A percentile compares a stretch with the other conserved stretches of the same genome.
phyloP scores from a whole-genome alignment of 2,113 vertebrate genomes.

The Brevimyrus niger region DNA sequence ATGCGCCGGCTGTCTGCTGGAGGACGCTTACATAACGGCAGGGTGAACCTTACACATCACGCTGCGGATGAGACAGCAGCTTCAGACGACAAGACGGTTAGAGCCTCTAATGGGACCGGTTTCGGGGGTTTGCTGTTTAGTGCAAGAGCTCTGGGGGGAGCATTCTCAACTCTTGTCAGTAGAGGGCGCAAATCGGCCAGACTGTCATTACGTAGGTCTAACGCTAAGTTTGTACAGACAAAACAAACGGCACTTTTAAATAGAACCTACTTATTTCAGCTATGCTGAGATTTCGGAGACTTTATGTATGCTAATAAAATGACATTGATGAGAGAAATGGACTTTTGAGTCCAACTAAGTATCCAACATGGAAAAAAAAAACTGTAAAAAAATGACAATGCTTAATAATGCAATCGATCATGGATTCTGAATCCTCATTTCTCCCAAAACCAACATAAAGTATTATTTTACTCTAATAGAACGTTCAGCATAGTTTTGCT shows the following conservation, averaged over 20 bases:
- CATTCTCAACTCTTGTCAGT: not conserved
- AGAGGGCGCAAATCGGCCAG: not conserved
- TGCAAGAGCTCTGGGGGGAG: not conserved
- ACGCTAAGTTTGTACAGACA: not conserved
- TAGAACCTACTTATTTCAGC: not conserved
- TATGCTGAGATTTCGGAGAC: not conserved
- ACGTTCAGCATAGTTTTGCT: not conserved
- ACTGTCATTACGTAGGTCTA: not conserved
- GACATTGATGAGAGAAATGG: not conserved
- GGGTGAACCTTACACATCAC: not conserved
- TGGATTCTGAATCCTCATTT: not conserved
- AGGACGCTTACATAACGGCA: conserved; percentile 6
- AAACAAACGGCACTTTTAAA: not conserved
- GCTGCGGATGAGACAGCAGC: not conserved
- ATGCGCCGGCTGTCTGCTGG: conserved; percentile 30
- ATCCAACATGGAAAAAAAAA: not conserved
- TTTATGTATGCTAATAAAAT: not conserved
- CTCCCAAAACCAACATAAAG: not conserved
- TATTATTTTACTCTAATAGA: not conserved
- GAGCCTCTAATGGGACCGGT: not conserved
- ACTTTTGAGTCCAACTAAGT: not conserved
- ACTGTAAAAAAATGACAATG: not conserved
- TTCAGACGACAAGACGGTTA: not conserved
- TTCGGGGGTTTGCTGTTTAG: not conserved
- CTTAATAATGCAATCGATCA: not conserved